phyloP scores from a whole-genome alignment of 2,888 invertebrate genomes.

The Mimachlamys varia region DNA sequence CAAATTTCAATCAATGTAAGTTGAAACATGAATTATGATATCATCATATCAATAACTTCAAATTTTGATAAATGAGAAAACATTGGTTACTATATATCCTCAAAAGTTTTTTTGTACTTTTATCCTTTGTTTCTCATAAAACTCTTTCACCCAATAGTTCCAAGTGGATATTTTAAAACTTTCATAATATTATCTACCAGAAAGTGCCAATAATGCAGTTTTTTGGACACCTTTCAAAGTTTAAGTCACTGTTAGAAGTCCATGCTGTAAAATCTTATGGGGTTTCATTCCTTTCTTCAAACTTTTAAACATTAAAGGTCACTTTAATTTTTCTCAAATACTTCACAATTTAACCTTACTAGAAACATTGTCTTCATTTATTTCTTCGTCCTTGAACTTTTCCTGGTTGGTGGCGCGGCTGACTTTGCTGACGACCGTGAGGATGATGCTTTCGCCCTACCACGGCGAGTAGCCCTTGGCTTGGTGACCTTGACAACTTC shows the following conservation, averaged over 20 bases:
- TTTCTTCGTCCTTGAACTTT: constrained; percentile 40
- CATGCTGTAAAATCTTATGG: background rate
- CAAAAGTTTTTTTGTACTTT: background rate
- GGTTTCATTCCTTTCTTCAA: background rate
- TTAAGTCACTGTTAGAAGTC: background rate
- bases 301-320: background rate
- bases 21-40: background rate
- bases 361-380: background rate
- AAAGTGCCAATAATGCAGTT: no score
- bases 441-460: background rate
- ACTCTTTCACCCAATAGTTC: background rate
- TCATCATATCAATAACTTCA: background rate
- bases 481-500: background rate
- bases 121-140: background rate
- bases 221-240: no score
- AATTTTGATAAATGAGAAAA: background rate
- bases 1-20: background rate
- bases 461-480: constrained; percentile 6
- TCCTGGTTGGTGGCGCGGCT: background rate
- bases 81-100: background rate
- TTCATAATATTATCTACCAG: no score
- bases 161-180: no score
- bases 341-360: background rate
- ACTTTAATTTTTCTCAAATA: background rate
- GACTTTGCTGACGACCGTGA: constrained; percentile 32